These are phyloP conservation scores for Dendrocincla tyrannina DNA, from an alignment of 2,797 vertebrate species.

Conservation along the genomic window DNA sequence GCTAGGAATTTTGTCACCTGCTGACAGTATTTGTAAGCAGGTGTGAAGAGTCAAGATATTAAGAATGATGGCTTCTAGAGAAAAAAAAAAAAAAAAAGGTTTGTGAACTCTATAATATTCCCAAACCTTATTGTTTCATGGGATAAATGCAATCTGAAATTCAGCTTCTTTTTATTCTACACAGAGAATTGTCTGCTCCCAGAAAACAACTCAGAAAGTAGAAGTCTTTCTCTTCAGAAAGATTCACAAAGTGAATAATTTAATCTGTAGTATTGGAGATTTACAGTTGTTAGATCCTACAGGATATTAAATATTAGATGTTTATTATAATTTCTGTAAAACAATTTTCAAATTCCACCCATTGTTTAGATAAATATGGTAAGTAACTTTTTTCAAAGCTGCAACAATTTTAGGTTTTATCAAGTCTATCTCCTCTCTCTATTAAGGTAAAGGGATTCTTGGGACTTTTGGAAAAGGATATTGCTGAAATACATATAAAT, in stretches of 20 bases:
- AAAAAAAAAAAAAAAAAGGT: not conserved
- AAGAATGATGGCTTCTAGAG: not conserved
- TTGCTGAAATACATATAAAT: not conserved
- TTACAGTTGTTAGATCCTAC: not conserved
- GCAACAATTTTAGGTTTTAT: not conserved
- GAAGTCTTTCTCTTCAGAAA: not conserved
- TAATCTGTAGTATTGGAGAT: not conserved
- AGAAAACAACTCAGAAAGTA: not conserved
- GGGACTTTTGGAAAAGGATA: not conserved
- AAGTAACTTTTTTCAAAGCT: not conserved
- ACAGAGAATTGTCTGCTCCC: not conserved
- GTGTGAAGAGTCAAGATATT: not conserved
- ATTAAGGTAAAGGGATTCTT: not conserved
- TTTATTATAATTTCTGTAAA: not conserved
- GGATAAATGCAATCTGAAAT: not conserved
- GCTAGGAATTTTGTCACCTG: not conserved
- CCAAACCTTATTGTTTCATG: not conserved
- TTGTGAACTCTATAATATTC: not conserved
- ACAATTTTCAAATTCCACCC: not conserved
- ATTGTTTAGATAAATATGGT: accelerated
- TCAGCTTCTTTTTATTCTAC: not conserved
- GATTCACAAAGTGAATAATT: not conserved
- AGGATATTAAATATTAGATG: not conserved
- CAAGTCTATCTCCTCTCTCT: not conserved
- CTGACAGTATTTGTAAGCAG: not conserved